Base-by-base conservation (phyloP, 2,113 vertebrate species). In the Myocastor coypus region DNA sequence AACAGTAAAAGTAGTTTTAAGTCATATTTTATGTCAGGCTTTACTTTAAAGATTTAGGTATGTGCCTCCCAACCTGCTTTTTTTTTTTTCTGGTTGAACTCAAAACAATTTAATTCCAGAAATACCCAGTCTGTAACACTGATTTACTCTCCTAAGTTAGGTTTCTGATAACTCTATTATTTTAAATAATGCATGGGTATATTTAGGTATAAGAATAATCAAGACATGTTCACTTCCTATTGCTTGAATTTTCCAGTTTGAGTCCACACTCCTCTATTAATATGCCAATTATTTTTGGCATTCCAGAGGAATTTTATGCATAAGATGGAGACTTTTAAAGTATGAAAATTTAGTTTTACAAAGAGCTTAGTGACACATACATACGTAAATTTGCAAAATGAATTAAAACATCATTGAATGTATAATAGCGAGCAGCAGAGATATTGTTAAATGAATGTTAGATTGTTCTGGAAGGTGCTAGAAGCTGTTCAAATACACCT, bases 381-480 rank as follows among this genome's bases (percentile, higher is more conserved):
- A 97, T 24, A 83, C 42, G 52, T 83, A 87, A 71, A 91, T 50
- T 96, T 84, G 87, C 57, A 93, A 89, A 91, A 92, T 91, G 68
- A 96, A 91, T 87, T 14, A 92, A 30, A 42, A 95, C 89, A 50
- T 50, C 52, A 17, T 90, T 71, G 13, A 64, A 83, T 87, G 83
- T 63, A 17, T 87, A 93, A 93, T 85, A 96, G 85, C 40, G 3
- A 12, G 69, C 14, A 87, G 85, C 42, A 78, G 59, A 94, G 75
- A 85, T 71, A 88, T 71, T 87, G 94, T 92, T 6, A 93, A 97
- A 94, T 93, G 87, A 75, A 89, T 89, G 87, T 80, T 83, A 92
- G 87, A 94, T 95, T 90, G 11, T 92, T 90, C 61, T 90, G 71
- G 82, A 92, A 95, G 66, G 94, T 92, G 87, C 87, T 87, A 97